phyloP scores from a whole-genome alignment of 2,113 vertebrate species.

The Uropsilus gracilis region DNA sequence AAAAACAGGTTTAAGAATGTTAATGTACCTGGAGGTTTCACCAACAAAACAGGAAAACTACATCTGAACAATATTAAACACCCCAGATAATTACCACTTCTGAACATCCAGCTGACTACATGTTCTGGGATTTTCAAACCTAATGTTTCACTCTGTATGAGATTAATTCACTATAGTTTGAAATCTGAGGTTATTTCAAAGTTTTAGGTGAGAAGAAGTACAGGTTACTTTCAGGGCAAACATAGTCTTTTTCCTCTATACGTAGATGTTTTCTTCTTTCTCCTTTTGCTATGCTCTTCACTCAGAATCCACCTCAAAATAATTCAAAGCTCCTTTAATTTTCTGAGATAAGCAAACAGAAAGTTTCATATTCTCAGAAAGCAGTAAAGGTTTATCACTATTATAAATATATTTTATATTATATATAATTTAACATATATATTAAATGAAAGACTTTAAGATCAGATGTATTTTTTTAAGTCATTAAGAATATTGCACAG shows the following conservation, averaged over 20 bases:
- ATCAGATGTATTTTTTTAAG: background rate
- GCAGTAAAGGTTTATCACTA: background rate
- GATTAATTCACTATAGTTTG: background rate
- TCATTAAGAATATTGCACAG: background rate
- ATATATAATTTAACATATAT: fast-evolving
- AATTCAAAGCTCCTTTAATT: background rate
- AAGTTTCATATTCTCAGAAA: background rate
- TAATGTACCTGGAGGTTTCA: background rate
- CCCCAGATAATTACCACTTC: background rate
- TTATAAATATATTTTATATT: too few species aligned
- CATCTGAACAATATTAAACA: background rate
- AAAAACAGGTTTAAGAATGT: background rate
- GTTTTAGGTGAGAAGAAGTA: background rate
- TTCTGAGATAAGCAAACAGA: background rate
- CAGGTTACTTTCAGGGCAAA: background rate
- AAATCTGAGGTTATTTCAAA: background rate
- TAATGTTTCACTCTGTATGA: background rate
- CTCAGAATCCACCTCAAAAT: background rate
- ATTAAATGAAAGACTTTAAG: background rate
- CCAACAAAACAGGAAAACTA: background rate
- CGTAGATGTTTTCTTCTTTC: background rate
- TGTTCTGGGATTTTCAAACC: background rate
- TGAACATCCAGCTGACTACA: background rate
- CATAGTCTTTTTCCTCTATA: background rate
- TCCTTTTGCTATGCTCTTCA: fast-evolving